Conservation (phyloP, 2,113 vertebrate species). For the Tapirus terrestris region DNA sequence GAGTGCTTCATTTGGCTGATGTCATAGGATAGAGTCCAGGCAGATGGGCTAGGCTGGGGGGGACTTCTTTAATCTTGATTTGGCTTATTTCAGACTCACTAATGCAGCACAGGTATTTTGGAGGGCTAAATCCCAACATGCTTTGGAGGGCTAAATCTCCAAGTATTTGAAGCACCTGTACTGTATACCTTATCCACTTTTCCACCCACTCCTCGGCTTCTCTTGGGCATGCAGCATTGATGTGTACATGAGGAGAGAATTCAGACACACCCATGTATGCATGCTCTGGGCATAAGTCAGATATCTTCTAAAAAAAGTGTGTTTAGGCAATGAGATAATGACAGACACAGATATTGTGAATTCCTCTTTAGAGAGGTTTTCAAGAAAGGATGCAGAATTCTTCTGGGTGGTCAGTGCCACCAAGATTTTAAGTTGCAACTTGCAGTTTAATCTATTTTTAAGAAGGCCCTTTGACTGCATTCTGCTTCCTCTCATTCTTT, state of each 20-base stretch:
- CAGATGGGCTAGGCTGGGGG: background rate
- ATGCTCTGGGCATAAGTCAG: background rate
- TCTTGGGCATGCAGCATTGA: background rate
- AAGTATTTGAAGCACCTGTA: background rate
- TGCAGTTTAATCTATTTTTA: slow-evolving; percentile 64
- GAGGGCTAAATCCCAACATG: background rate
- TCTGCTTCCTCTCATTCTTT: background rate
- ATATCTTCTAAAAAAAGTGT: background rate
- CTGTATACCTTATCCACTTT: background rate
- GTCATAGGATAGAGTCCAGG: background rate
- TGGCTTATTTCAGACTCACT: background rate
- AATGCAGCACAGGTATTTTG: background rate
- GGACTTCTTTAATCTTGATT: background rate
- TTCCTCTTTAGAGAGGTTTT: background rate
- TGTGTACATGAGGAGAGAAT: background rate
- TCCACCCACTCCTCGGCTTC: background rate
- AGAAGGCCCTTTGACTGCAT: slow-evolving; percentile 44
- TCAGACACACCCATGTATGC: background rate
- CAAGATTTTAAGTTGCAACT: slow-evolving; percentile 66
- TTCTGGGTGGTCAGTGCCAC: slow-evolving; percentile 42
- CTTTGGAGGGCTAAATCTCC: no score
- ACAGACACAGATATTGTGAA: background rate
- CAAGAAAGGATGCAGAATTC: slow-evolving; percentile 29
- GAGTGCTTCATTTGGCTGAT: background rate
- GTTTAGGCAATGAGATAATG: background rate